phyloP scores from a whole-genome alignment of 1,140 invertebrate species.

The Epicauta chinensis region DNA sequence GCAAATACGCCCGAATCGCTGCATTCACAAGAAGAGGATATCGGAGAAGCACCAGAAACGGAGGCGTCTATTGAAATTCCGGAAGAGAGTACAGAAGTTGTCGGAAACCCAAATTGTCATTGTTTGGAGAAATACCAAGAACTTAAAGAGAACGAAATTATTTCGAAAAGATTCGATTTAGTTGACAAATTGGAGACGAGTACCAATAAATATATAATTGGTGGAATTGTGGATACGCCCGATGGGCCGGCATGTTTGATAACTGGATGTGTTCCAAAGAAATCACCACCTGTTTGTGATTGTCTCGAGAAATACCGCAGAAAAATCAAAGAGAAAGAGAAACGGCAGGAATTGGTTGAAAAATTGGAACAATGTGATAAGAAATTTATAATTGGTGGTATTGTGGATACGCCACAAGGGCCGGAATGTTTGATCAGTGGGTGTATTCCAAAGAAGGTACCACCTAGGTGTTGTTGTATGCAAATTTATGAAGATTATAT shows the following conservation, averaged over 20 bases:
- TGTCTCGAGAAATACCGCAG: slow-evolving; percentile 28
- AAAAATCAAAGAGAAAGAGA: slow-evolving; percentile 25
- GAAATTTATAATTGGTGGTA: slow-evolving; percentile 11
- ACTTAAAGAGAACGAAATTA: slow-evolving; percentile 4
- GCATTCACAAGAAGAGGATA: neutral
- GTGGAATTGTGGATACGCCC: slow-evolving; percentile 2
- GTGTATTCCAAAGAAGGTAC: neutral
- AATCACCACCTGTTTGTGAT: slow-evolving; percentile 16
- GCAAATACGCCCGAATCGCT: too few species aligned
- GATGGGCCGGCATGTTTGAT: slow-evolving; percentile 21
- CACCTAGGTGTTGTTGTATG: slow-evolving; percentile 27
- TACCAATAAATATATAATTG: slow-evolving; percentile 3
- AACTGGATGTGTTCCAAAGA: slow-evolving; percentile 9
- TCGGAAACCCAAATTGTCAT: slow-evolving; percentile 16
- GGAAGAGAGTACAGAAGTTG: too few species aligned
- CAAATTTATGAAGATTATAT: slow-evolving; percentile 25
- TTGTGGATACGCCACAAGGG: slow-evolving; percentile 6
- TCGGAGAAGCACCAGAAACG: too few species aligned
- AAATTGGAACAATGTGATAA: neutral
- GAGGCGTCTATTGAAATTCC: too few species aligned
- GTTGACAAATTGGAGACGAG: neutral
- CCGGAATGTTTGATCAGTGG: slow-evolving; percentile 23
- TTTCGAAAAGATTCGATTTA: neutral
- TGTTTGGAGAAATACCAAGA: slow-evolving; percentile 29
- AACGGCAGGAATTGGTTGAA: neutral